Evolutionary conservation across 2,888 invertebrate genomes (phyloP).

Genomic region (Therioaphis trifolii): DNA sequence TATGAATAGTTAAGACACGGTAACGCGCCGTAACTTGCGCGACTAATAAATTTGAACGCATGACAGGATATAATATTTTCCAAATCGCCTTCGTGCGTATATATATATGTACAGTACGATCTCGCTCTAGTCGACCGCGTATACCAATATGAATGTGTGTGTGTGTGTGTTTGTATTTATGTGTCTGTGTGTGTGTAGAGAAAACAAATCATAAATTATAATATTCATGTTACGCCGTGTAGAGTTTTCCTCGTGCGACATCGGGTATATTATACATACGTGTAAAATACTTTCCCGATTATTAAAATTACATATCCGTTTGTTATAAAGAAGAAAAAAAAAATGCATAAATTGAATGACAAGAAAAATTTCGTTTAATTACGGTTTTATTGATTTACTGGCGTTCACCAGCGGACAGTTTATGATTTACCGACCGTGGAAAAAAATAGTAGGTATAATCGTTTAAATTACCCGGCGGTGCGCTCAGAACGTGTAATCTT

Average conservation of each 20-base stretch:
- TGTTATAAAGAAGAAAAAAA: constrained; percentile 7
- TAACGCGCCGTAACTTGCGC: constrained; percentile 9
- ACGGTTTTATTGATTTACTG: constrained; percentile 61
- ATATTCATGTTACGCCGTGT: constrained; percentile 21
- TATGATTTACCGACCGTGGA: constrained; percentile 60
- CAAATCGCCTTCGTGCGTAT: constrained; percentile 27
- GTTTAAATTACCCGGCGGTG: constrained; percentile 62
- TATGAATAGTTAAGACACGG: constrained; percentile 12
- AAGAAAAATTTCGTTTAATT: constrained; percentile 56
- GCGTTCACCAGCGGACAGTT: constrained; percentile 44
- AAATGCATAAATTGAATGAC: constrained; percentile 52
- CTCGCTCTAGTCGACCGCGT: not conserved
- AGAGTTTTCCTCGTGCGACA: constrained; percentile 19
- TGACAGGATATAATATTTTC: constrained; percentile 54
- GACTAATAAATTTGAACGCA: constrained; percentile 56
- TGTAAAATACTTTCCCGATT: constrained; percentile 21
- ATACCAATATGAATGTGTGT: constrained; percentile 5
- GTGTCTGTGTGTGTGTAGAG: not conserved
- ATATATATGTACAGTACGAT: constrained; percentile 17
- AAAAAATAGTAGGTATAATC: constrained; percentile 46
- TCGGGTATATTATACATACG: not conserved
- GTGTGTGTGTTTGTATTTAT: not conserved
- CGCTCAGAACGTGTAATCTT: constrained; percentile 52
- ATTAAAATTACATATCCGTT: constrained; percentile 26
- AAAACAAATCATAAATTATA: constrained; percentile 49